These are phyloP conservation scores for Pedionomus torquatus DNA, from an alignment of 2,113 vertebrate genomes.

Conservation along the genomic window DNA sequence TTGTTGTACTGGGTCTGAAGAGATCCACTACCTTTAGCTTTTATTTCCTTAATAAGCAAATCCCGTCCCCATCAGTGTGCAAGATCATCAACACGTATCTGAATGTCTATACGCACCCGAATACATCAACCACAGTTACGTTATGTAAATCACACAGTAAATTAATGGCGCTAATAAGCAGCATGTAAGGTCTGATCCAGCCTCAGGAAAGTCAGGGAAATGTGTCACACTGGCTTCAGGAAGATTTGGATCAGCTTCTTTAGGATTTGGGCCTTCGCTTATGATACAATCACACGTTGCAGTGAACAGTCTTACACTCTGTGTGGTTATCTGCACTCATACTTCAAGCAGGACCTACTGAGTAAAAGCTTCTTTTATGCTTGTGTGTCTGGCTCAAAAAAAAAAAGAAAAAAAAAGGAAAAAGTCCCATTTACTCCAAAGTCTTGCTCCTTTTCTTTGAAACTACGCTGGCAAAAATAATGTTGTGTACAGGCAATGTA, in stretches of 20 bases:
- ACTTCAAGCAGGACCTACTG: neutral
- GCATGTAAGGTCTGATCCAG: neutral
- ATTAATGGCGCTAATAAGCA: neutral
- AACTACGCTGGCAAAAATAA: neutral
- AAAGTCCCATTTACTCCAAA: rapidly evolving
- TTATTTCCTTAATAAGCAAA: neutral
- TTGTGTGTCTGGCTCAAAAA: neutral
- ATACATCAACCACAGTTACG: neutral
- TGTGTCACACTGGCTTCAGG: neutral
- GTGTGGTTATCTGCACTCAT: neutral
- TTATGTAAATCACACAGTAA: neutral
- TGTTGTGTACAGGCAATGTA: neutral
- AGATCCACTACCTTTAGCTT: neutral
- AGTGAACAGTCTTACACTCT: neutral
- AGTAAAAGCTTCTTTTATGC: neutral
- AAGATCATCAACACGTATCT: rapidly evolving
- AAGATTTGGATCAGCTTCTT: neutral
- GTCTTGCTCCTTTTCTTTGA: neutral
- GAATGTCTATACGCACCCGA: neutral
- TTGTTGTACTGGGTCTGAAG: neutral
- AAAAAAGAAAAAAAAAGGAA: no score
- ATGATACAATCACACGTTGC: neutral
- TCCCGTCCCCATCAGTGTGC: neutral
- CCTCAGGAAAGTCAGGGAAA: neutral
- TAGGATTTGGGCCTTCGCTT: neutral